Conservation (phyloP, 2,888 invertebrate genomes). For the Ennomos erosarius region DNA sequence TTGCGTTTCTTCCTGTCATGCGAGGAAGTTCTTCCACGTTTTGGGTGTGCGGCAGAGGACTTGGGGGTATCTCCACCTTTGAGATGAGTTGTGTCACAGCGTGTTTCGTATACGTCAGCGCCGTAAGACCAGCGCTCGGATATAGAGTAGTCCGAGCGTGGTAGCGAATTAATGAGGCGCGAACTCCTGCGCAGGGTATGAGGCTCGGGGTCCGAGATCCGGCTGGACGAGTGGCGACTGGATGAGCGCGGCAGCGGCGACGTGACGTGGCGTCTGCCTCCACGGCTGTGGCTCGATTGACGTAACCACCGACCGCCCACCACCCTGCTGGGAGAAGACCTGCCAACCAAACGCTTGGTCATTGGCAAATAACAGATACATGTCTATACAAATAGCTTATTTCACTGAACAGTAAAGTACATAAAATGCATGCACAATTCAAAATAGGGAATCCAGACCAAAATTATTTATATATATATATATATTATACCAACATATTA, state of each 20-base stretch:
- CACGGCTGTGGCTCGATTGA: slow-evolving; percentile 73
- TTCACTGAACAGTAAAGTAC: too few species aligned
- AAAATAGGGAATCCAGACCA: too few species aligned
- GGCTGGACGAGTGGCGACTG: slow-evolving; percentile 65
- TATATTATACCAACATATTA: too few species aligned
- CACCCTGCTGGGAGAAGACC: slow-evolving; percentile 86
- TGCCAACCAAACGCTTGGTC: slow-evolving; percentile 45
- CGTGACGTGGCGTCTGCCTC: slow-evolving; percentile 72
- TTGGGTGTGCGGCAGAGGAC: slow-evolving; percentile 56
- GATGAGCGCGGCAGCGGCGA: slow-evolving; percentile 72
- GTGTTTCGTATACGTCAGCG: slow-evolving; percentile 82
- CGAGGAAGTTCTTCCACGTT: slow-evolving; percentile 73
- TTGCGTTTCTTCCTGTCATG: slow-evolving; percentile 77
- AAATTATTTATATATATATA: too few species aligned
- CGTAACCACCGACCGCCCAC: slow-evolving; percentile 85
- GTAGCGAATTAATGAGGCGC: slow-evolving; percentile 79
- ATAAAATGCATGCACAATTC: too few species aligned
- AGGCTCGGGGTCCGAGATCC: slow-evolving; percentile 71
- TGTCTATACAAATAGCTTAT: too few species aligned
- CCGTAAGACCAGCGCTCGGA: slow-evolving; percentile 86
- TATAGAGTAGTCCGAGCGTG: slow-evolving; percentile 83
- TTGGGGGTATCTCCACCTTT: slow-evolving; percentile 71
- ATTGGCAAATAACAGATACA: background rate
- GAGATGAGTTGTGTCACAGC: slow-evolving; percentile 69
- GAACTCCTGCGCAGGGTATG: slow-evolving; percentile 74